Evolutionary conservation across 53 echinoderm and acorn worm species (phyloP), one percentile per base, ranked within the genome.

Genomic region (Stichopus horrens): DNA sequence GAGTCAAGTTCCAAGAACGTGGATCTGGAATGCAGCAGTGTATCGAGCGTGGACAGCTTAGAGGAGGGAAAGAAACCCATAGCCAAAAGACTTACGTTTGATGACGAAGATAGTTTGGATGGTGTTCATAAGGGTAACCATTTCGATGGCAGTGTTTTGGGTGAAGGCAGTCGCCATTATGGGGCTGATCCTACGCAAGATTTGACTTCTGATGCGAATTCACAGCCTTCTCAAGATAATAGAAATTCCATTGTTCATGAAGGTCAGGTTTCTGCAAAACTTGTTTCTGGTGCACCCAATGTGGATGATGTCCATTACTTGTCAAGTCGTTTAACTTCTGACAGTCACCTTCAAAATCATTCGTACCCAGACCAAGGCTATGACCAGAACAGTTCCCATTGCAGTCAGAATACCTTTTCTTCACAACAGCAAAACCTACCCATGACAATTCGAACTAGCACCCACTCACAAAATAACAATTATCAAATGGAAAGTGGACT

Each of bases 31-130:
- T 74, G 92, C 37, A 95, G 95, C 65, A 90, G 89, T 55, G 58
- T 94, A 11, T 96, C 93, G 2, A 99, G 99, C 83, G 66, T 99
- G 74, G 96, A 96, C 88, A 99, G 99, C 65, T 77, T 99, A 55
- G 96, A 95, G 79, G 93, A 92, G 58, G 86, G 92, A 57, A 86
- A 37, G 18, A 73, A 13, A 55, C 76, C 65, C 9, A 57, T 4
- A 5, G 52, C 85, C 14, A 81, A 56, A 54, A 81, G 11, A 56
- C 19, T 81, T 13, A 71, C 71, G 18, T 71, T 71, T 14, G 71
- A 71, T 18, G 71, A 71, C 71, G 16, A 71, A 16, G 71, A 71
- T 5, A 71, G 71, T 71, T 18, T 71, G 19, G 71, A 71, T 7
- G 71, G 71, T 16, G 51, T 9, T 7, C 0, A 4, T 54, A 6